These are phyloP conservation scores for Grus americana DNA, from an alignment of 2,113 vertebrate genomes.

Conservation along the genomic window DNA sequence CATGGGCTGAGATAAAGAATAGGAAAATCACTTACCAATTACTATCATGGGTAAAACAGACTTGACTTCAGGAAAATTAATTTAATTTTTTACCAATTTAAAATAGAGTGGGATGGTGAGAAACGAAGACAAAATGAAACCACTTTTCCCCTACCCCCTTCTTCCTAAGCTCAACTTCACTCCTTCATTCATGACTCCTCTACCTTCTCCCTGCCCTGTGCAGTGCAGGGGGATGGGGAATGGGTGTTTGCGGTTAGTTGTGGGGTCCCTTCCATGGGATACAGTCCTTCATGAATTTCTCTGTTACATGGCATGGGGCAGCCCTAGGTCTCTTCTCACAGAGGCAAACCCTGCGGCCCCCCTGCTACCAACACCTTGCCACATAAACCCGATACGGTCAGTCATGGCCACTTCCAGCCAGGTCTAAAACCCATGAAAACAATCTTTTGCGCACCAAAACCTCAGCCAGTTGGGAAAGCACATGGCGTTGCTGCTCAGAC, in stretches of 20 bases:
- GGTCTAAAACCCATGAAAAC: background rate
- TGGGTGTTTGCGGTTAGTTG: rapidly evolving
- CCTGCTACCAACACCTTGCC: background rate
- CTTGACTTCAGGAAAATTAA: background rate
- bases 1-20: background rate
- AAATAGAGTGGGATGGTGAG: background rate
- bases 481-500: background rate
- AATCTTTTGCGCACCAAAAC: background rate
- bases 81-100: background rate
- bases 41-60: background rate
- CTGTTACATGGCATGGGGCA: rapidly evolving
- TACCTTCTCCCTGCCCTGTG: background rate
- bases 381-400: background rate
- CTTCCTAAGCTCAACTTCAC: background rate
- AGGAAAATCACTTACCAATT: background rate
- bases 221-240: background rate
- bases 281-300: background rate
- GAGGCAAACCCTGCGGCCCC: background rate
- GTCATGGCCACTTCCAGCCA: background rate
- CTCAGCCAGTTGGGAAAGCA: background rate
- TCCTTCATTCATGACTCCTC: background rate
- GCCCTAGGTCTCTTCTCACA: background rate
- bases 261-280: background rate
- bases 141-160: background rate
- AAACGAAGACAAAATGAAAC: background rate